Base-by-base conservation (phyloP, 2,888 invertebrate genomes). In the Epinotia ramella region DNA sequence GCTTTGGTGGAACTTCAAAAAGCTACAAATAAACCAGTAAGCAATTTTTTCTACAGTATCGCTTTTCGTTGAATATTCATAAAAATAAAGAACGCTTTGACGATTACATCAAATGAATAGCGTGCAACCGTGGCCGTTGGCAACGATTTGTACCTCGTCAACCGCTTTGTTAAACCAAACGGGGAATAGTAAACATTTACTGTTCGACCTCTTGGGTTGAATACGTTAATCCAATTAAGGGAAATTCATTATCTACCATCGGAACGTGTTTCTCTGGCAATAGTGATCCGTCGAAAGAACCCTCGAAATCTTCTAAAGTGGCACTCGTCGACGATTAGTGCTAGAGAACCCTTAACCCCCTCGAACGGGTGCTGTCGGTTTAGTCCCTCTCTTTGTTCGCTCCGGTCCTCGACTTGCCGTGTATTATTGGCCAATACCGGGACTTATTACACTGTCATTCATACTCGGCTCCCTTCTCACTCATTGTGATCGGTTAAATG, bases 211-310 rank as follows among this genome's bases (percentile, higher is more conserved):
- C 84, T 87, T 82, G 77, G 79, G 81, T 84, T 83, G 84, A 85
- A 86, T 87, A 86, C 83, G 82, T 83, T 88, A 88, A 91, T 89
- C 88, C 88, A 92, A 92, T 92, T 92, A 91, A 86, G 80, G 86
- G 79, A 85, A 90, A 90, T 90, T 92, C 88, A 92, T 92, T 92
- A 92, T 89, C 90, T 85, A 81, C 81, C 84, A 86, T 86, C 79
- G 83, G 87, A 86, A 89, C 91, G 89, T 92, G 90, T 92, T 90
- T 88, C 88, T 86, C 84, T 77, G 81, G 86, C 88, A 89, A 89
- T 90, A 90, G 90, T 89, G 90, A 90, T 89, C 90, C 86, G 84
- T 84, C 79, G 88, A 89, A 92, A 91, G 91, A 90, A 90, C 92
- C 89, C 91, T 92, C 84, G 84, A 86, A 82, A 85, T 87, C 87